phyloP scores from a whole-genome alignment of 64 coral and sea anemone species.

The Actinia tenebrosa region DNA sequence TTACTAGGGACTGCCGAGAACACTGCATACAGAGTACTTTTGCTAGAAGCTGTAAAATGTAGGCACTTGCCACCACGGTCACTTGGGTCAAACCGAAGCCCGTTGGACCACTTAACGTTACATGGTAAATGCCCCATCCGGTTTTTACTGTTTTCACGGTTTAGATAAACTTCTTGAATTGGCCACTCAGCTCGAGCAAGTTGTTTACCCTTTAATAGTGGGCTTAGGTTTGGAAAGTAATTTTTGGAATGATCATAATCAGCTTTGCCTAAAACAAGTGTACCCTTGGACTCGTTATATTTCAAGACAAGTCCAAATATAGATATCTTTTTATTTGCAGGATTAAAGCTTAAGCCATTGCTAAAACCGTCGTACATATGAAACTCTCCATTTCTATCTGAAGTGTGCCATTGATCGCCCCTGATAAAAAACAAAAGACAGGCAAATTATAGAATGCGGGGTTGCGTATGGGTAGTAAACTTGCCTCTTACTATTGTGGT shows the following conservation, averaged over 20 bases:
- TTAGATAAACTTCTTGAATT: background rate
- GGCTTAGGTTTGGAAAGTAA: conserved; percentile 13
- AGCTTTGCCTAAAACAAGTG: background rate
- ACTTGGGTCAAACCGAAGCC: conserved; percentile 22
- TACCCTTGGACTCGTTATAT: conserved; percentile 8
- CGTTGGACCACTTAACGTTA: conserved; percentile 40
- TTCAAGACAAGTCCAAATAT: conserved; percentile 44
- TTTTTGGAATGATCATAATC: conserved; percentile 12
- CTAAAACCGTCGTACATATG: conserved; percentile 38
- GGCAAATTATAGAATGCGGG: too few relatives aligned
- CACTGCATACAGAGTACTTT: conserved; percentile 30
- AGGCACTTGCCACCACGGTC: conserved; percentile 29
- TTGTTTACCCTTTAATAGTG: background rate
- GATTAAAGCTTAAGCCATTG: conserved; percentile 14
- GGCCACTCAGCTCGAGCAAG: background rate
- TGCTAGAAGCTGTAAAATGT: conserved; percentile 43
- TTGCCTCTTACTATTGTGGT: background rate
- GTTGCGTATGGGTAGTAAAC: too few relatives aligned
- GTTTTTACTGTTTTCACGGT: background rate
- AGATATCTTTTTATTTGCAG: conserved; percentile 21
- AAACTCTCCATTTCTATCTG: conserved; percentile 20
- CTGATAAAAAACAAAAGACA: background rate
- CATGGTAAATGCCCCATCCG: conserved; percentile 1
- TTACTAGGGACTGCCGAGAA: conserved; percentile 40
- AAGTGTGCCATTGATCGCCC: conserved; percentile 14